These are phyloP conservation scores for Sycophila texana DNA, from an alignment of 2,888 invertebrate genomes.

Conservation along the genomic window DNA sequence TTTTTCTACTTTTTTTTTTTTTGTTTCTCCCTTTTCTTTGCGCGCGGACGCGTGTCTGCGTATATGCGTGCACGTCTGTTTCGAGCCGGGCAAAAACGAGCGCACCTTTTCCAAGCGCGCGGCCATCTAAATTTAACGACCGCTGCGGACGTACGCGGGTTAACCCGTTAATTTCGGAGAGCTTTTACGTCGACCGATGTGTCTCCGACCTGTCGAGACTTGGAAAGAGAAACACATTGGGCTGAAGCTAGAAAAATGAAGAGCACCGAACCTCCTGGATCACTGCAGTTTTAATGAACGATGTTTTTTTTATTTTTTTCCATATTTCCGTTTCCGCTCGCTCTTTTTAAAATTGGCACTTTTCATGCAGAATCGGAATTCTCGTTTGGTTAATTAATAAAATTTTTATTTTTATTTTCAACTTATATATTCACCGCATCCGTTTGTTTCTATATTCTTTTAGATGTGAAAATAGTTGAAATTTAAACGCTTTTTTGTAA, in stretches of 20 bases:
- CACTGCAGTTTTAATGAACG: conserved; percentile 58
- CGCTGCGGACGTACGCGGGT: conserved; percentile 62
- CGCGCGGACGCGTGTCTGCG: neutral
- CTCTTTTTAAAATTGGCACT: no score
- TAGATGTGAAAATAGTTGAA: no score
- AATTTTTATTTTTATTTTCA: no score
- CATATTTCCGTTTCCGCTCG: neutral
- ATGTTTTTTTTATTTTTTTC: neutral
- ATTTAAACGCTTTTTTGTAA: no score
- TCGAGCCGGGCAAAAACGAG: conserved; percentile 37
- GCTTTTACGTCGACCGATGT: conserved; percentile 63
- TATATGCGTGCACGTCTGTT: conserved; percentile 15
- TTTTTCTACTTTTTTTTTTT: conserved; percentile 38
- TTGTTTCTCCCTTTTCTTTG: conserved; percentile 40
- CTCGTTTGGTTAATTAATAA: no score
- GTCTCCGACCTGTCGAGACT: conserved; percentile 61
- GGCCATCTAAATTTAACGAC: conserved; percentile 68
- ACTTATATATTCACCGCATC: no score
- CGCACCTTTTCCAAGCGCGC: conserved; percentile 64
- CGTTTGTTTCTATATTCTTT: no score
- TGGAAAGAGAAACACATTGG: conserved; percentile 12
- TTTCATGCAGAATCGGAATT: no score
- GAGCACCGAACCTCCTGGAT: conserved; percentile 59
- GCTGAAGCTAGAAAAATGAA: conserved; percentile 54
- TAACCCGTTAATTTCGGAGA: conserved; percentile 65